Evolutionary conservation across 2,888 invertebrate species (phyloP).

Genomic region (Metacarcinus magister): DNA sequence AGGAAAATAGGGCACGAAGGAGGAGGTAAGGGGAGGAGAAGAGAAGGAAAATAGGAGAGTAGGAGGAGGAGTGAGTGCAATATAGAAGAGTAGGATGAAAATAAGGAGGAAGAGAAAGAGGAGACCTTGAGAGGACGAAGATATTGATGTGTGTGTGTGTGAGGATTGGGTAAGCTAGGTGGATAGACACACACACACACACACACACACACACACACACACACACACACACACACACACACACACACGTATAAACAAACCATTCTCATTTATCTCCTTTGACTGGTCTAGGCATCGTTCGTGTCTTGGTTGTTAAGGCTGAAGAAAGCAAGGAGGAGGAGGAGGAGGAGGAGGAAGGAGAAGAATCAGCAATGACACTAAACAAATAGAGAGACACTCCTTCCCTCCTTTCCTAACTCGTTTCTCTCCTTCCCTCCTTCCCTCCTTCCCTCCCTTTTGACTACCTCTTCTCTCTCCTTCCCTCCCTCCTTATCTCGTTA

Average conservation of each 20-base stretch:
- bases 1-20: too few relatives aligned
- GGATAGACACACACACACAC: slow-evolving; percentile 41
- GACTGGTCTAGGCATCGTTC: neutral
- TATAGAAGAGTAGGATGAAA: neutral
- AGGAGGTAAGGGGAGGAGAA: neutral
- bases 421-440: neutral
- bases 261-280: too few relatives aligned
- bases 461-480: neutral
- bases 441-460: neutral
- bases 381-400: neutral
- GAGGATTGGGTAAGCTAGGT: neutral
- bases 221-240: slow-evolving; percentile 63
- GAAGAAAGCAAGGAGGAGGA: neutral
- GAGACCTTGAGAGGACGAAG: neutral
- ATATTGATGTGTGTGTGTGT: neutral
- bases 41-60: neutral
- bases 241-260: slow-evolving; percentile 22
- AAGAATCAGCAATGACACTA: neutral
- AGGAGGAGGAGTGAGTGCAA: neutral
- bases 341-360: neutral
- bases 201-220: slow-evolving; percentile 57
- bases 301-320: neutral
- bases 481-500: neutral
- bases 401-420: neutral
- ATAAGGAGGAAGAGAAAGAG: neutral